phyloP scores from a whole-genome alignment of 2,113 vertebrate genomes.

The Leucopsar rothschildi region DNA sequence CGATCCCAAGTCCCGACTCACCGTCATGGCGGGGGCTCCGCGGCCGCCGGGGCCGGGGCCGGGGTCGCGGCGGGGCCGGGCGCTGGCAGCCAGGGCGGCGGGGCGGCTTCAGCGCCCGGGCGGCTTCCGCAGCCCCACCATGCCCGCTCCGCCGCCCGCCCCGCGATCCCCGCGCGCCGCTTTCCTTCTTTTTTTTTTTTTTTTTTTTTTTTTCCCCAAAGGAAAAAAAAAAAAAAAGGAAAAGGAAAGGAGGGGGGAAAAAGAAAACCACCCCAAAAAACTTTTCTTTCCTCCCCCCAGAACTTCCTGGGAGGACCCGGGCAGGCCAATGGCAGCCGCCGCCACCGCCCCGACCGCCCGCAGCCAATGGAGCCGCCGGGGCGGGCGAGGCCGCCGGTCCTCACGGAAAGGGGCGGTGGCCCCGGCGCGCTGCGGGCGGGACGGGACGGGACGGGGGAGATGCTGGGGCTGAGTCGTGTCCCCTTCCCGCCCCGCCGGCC shows the following conservation, averaged over 20 bases:
- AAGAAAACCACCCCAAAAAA: not conserved
- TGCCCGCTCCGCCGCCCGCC: too few species aligned
- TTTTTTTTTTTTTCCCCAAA: too few species aligned
- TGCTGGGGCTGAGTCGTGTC: not conserved
- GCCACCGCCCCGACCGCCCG: not conserved
- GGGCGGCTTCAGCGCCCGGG: too few species aligned
- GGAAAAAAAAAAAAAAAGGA: not conserved
- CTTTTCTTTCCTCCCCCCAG: conserved; percentile 49
- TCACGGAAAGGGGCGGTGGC: not conserved
- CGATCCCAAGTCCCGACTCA: not conserved
- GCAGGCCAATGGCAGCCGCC: conserved; percentile 55
- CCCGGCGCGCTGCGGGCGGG: not conserved
- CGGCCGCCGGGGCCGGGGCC: too few species aligned
- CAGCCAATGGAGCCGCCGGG: conserved; percentile 27
- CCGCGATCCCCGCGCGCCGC: too few species aligned
- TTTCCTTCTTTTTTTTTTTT: too few species aligned
- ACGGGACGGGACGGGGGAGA: not conserved
- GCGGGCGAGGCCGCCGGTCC: not conserved
- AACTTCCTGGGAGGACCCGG: conserved; percentile 78
- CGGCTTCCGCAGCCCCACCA: too few species aligned
- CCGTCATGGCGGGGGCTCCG: conserved; percentile 29
- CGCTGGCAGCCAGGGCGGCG: too few species aligned
- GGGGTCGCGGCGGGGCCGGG: too few species aligned
- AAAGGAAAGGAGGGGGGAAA: not conserved
- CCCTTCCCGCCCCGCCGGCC: too few species aligned